phyloP scores from a whole-genome alignment of 2,113 vertebrate genomes.

The Protobothrops mucrosquamatus region DNA sequence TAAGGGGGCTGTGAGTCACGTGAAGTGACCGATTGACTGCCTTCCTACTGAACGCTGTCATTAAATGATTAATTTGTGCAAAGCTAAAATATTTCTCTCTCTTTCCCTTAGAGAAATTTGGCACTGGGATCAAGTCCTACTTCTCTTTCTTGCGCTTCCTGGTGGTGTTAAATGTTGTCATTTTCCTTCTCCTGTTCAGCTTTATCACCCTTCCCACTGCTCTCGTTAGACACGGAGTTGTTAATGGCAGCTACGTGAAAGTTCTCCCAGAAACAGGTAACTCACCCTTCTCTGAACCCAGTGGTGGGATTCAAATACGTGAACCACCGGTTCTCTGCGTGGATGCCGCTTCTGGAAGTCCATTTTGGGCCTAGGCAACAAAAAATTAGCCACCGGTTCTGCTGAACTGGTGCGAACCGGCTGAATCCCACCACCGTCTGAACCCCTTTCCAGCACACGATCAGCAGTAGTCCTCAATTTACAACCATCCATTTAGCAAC shows the following conservation, averaged over 20 bases:
- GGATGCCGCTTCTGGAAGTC: too few species aligned
- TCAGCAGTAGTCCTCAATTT: background rate
- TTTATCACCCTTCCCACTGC: constrained; percentile 83
- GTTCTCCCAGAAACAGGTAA: constrained; percentile 61
- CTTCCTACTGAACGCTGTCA: background rate
- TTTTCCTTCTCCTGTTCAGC: constrained; percentile 88
- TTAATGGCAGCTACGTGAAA: constrained; percentile 71
- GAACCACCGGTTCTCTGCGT: too few species aligned
- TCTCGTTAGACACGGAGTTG: constrained; percentile 64
- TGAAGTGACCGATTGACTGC: background rate
- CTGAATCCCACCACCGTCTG: too few species aligned
- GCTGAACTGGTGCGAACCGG: too few species aligned
- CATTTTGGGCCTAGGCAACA: too few species aligned
- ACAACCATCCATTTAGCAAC: background rate
- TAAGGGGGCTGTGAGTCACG: background rate
- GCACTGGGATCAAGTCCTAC: constrained; percentile 91
- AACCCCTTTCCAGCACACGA: background rate
- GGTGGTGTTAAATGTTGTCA: constrained; percentile 86
- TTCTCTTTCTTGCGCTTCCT: constrained; percentile 95
- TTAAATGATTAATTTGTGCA: background rate
- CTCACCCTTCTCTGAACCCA: background rate
- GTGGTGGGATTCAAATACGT: too few species aligned
- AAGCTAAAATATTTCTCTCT: background rate
- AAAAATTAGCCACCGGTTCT: too few species aligned
- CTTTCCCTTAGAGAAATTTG: constrained; percentile 83